Percentiles rank a stretch among this genome's conserved stretches.
These are phyloP conservation scores for Odontothrips loti DNA, from an alignment of 2,888 invertebrate genomes.

Conservation along the genomic window DNA sequence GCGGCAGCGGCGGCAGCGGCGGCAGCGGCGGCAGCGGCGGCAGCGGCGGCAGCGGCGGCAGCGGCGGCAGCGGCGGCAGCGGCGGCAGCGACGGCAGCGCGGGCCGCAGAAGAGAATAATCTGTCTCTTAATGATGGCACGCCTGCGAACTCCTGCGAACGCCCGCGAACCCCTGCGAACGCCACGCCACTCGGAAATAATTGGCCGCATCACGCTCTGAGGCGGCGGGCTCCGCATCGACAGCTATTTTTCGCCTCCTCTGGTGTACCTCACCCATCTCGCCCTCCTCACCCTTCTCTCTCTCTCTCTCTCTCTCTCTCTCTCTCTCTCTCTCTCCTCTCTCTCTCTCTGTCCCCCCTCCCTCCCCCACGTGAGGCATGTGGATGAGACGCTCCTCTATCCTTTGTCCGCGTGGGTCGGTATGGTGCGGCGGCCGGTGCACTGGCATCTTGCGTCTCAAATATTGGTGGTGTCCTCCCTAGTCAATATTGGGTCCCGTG, in stretches of 20 bases:
- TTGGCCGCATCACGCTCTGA: background rate
- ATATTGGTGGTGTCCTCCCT: too few relatives aligned
- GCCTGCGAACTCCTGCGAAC: background rate
- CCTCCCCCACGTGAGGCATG: too few relatives aligned
- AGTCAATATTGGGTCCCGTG: too few relatives aligned
- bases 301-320: background rate
- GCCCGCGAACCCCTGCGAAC: background rate
- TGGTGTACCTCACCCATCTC: too few relatives aligned
- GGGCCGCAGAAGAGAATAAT: background rate
- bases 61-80: too few relatives aligned
- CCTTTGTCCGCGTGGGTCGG: too few relatives aligned
- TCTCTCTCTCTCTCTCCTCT: too few relatives aligned
- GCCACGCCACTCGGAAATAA: background rate
- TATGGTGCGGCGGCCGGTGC: too few relatives aligned
- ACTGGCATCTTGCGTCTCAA: too few relatives aligned
- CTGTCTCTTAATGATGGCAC: constrained; percentile 10
- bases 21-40: background rate
- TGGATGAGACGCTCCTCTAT: too few relatives aligned
- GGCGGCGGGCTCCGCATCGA: background rate
- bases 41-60: too few relatives aligned
- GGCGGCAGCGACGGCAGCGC: background rate
- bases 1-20: background rate
- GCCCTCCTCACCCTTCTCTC: background rate
- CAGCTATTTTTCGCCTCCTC: background rate
- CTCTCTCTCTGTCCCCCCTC: too few relatives aligned